Base-by-base conservation (phyloP, 2,113 vertebrate genomes). In the Pseudopipra pipra region DNA sequence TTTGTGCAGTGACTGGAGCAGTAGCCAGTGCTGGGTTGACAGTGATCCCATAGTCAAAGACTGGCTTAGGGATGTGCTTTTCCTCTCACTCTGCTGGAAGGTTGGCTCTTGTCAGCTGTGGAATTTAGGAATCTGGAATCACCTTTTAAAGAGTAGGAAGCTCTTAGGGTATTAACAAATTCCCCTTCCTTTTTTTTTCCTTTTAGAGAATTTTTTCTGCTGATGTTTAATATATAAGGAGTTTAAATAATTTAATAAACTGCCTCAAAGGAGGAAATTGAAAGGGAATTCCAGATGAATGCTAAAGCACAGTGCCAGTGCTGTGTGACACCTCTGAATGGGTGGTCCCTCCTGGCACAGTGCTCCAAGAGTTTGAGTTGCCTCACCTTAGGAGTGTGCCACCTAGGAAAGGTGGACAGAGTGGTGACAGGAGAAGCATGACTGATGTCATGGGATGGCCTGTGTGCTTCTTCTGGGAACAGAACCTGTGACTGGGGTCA, bases 201-300 rank as follows among this genome's bases (percentile, higher is more conserved):
- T 28, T 33, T 24, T 56, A 4, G 70, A 49, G 70, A 65, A 62
- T 80, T 76, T 94, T 49, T 16, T 73, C 75, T 88, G 75, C 79
- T 67, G 59, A 88, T 95, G 68, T 89, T 94, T 93, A 93, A 92
- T 95, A 74, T 84, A 71, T 91, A 91, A 94, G 77, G 58, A 78
- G 27, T 82, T 95, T 95, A 76, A 97, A 94, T 96, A 93, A 95
- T 96, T 88, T 41, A 96, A 78, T 92, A 47, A 91, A 80, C 75
- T 61, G 39, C 68, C 85, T 85, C 52, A 89, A 83, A 85, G 25
- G 59, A 74, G 71, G 65, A 81, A 95, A 95, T 89, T 67, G 91
- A 93, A 96, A 95, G 87, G 68, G 90, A 90, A 91, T 96, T 94
- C n/a, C 59, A 85, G 28, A 94, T 88, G 77, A 87, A 28, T 61